Evolutionary conservation across 2,888 invertebrate genomes (phyloP).

Genomic region (Hypomecis punctinalis): DNA sequence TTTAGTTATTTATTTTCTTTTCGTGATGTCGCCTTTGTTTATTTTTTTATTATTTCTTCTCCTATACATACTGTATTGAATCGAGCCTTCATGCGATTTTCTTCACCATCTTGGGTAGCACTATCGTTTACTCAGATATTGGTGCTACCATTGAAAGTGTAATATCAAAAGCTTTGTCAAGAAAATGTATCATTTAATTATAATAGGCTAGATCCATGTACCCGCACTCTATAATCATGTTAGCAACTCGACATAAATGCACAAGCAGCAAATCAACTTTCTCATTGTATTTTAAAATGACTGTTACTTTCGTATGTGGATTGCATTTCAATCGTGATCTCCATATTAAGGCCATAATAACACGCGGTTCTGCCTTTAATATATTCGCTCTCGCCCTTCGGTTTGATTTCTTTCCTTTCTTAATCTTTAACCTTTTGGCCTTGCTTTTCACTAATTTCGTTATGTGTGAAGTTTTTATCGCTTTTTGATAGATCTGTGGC

Average conservation of each 20-base stretch:
- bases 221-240: slow-evolving; percentile 2
- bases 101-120: no score
- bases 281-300: slow-evolving; percentile 27
- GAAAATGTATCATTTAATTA: not conserved
- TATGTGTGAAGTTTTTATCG: slow-evolving; percentile 9
- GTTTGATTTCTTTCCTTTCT: slow-evolving; percentile 46
- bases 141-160: no score
- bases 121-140: no score
- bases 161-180: no score
- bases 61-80: no score
- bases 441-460: slow-evolving; percentile 44
- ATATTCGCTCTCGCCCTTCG: slow-evolving; percentile 47
- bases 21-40: no score
- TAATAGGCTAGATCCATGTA: not conserved
- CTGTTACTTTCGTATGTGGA: slow-evolving; percentile 36
- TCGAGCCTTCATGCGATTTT: no score
- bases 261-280: slow-evolving; percentile 27
- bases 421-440: slow-evolving; percentile 50
- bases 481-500: not conserved
- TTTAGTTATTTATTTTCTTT: no score
- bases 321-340: slow-evolving; percentile 33
- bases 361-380: slow-evolving; percentile 33
- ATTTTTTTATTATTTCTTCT: no score
- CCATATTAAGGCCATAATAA: slow-evolving; percentile 35
- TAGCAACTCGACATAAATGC: slow-evolving; percentile 11